Conservation (phyloP, 2,113 vertebrate genomes). For the Silurus asotus region DNA sequence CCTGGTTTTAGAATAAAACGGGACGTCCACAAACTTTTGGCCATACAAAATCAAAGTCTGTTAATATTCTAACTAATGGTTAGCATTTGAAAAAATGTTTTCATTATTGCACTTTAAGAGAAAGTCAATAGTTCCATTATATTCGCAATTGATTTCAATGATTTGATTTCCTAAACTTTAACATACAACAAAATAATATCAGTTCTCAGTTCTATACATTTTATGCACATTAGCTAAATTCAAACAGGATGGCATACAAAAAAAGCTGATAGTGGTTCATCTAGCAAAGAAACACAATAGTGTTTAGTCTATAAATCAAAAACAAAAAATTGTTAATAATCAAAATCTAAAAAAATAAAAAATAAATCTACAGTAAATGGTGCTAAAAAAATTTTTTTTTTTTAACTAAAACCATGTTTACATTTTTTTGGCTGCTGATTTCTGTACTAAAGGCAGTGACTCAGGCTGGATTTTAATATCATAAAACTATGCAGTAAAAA, state of each 20-base stretch:
- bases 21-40: background rate
- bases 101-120: background rate
- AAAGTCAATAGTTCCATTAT: no score
- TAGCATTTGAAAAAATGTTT: background rate
- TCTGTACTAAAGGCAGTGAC: background rate
- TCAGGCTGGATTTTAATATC: background rate
- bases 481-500: background rate
- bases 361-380: background rate
- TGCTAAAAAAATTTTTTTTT: background rate
- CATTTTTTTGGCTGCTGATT: background rate
- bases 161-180: background rate
- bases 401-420: background rate
- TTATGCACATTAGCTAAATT: background rate
- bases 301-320: background rate
- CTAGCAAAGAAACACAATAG: background rate
- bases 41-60: background rate
- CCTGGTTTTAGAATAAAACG: background rate
- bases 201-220: background rate
- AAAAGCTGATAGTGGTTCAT: background rate
- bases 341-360: background rate
- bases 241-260: background rate
- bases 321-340: background rate
- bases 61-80: background rate
- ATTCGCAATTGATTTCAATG: background rate
- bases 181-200: background rate